Evolutionary conservation across 2,888 invertebrate genomes (phyloP).

Genomic region (Antheraea assamensis): DNA sequence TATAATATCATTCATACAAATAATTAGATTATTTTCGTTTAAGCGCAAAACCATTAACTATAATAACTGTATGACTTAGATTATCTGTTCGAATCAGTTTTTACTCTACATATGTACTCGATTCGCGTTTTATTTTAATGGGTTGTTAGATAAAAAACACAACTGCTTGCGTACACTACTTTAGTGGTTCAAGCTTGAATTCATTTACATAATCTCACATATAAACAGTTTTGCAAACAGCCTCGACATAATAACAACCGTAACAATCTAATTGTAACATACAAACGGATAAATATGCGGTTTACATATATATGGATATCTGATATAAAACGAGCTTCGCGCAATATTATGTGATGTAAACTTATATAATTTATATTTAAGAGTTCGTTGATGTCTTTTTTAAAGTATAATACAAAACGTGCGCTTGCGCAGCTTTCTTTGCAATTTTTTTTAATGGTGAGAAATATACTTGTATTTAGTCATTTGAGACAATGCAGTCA

Average conservation of each 20-base stretch:
- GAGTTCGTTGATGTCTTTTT: constrained; percentile 55
- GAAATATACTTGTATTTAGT: background rate
- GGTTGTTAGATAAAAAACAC: background rate
- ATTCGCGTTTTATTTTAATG: background rate
- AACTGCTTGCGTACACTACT: background rate
- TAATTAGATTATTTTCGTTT: too few relatives aligned
- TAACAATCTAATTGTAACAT: constrained; percentile 20
- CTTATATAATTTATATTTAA: constrained; percentile 24
- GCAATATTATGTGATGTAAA: constrained; percentile 22
- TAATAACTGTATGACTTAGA: too few relatives aligned
- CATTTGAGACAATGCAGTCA: background rate
- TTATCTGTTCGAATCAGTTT: background rate
- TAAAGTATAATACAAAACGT: constrained; percentile 3
- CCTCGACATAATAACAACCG: constrained; percentile 23
- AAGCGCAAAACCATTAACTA: too few relatives aligned
- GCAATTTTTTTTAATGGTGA: background rate
- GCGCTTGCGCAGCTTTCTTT: constrained; percentile 2
- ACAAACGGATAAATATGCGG: constrained; percentile 17
- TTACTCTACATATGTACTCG: background rate
- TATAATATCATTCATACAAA: too few relatives aligned
- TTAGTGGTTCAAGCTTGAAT: background rate
- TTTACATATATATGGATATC: constrained; percentile 21
- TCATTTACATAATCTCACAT: constrained; percentile 2
- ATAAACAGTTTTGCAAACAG: constrained; percentile 22
- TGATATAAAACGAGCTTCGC: constrained; percentile 15